A percentile compares a stretch with the other conserved stretches of the same genome.
Evolutionary conservation across 2,113 vertebrate species (phyloP).

Genomic region (Onychorhynchus coronatus): DNA sequence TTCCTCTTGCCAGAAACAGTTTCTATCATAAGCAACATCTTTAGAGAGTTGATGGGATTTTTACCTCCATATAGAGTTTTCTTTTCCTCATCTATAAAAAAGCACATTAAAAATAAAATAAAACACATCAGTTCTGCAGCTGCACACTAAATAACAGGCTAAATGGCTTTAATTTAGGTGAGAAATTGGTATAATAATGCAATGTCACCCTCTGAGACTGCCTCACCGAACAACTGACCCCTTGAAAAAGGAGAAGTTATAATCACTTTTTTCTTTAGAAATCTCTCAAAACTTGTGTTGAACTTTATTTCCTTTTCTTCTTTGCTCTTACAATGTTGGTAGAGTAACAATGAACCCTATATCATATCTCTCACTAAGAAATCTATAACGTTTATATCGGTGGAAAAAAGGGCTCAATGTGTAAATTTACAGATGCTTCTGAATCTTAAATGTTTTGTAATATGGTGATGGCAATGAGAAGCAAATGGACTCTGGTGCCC

Average conservation of each 20-base stretch:
- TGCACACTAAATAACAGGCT: constrained; percentile 47
- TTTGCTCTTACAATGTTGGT: background rate
- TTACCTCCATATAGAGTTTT: background rate
- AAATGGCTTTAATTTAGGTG: constrained; percentile 64
- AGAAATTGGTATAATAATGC: constrained; percentile 56
- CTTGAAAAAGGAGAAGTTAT: constrained; percentile 24
- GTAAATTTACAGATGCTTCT: background rate
- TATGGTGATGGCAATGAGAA: background rate
- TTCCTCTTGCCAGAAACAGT: constrained; percentile 30
- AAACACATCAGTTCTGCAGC: constrained; percentile 55
- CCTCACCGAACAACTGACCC: constrained; percentile 32
- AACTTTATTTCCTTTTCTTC: constrained; percentile 30
- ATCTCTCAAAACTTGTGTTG: constrained; percentile 29
- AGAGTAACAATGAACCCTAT: background rate
- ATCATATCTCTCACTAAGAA: background rate
- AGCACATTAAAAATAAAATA: constrained; percentile 60
- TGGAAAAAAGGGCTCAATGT: background rate
- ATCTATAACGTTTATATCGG: background rate
- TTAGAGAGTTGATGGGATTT: constrained; percentile 23
- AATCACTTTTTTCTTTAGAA: constrained; percentile 16
- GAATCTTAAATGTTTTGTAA: background rate
- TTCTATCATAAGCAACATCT: constrained; percentile 22
- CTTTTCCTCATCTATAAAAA: background rate
- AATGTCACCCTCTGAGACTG: constrained; percentile 52
- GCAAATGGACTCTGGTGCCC: background rate